Conservation (phyloP, 2,888 invertebrate species). For the Caenorhabditis macrosperma region DNA sequence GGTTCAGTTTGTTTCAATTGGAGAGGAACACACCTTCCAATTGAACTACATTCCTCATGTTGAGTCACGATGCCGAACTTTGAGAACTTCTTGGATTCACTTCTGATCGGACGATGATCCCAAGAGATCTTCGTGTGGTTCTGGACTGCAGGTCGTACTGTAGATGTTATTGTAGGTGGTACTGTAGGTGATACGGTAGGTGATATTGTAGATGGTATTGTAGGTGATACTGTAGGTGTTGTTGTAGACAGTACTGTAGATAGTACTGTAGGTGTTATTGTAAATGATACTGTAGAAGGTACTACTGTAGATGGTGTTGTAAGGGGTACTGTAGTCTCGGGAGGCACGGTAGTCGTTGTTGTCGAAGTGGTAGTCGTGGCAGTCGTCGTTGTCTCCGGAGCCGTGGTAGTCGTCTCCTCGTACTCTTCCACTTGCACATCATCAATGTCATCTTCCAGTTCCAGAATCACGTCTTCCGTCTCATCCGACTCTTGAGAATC, state of each 20-base stretch:
- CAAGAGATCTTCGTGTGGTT: conserved; percentile 28
- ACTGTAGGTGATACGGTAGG: too few relatives aligned
- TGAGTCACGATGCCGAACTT: conserved; percentile 44
- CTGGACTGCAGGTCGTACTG: neutral
- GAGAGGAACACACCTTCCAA: conserved; percentile 47
- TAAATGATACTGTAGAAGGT: too few relatives aligned
- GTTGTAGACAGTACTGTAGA: too few relatives aligned
- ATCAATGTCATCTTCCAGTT: conserved; percentile 27
- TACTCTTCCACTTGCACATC: conserved; percentile 53
- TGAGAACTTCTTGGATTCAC: conserved; percentile 31
- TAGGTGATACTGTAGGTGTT: too few relatives aligned
- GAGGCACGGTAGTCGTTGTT: neutral
- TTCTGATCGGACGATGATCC: conserved; percentile 9
- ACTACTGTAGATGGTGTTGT: too few relatives aligned
- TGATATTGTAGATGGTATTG: too few relatives aligned
- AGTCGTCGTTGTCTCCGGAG: neutral
- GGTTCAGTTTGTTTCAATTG: neutral
- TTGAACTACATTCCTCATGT: conserved; percentile 54
- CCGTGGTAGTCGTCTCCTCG: conserved; percentile 21
- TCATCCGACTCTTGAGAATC: conserved; percentile 32
- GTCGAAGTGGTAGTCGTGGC: neutral
- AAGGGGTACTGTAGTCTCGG: neutral
- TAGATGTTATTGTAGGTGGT: too few relatives aligned
- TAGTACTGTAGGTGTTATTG: too few relatives aligned
- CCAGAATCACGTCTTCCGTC: conserved; percentile 12